Conservation (phyloP, 2,113 vertebrate species). For the Saccopteryx leptura region DNA sequence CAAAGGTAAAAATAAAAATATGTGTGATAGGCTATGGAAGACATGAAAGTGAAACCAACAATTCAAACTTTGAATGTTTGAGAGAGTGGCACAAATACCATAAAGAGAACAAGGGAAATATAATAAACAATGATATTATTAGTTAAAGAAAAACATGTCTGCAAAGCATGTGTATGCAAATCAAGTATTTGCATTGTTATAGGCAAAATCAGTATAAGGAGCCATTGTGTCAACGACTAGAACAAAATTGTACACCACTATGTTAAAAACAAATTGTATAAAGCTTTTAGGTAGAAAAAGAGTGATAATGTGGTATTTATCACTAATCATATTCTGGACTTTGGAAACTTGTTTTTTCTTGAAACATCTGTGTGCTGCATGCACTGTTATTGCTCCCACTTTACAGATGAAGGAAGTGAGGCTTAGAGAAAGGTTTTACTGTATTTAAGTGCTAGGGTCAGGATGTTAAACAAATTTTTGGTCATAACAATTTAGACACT, state of each 20-base stretch:
- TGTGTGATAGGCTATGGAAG: background rate
- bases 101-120: background rate
- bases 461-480: background rate
- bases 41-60: background rate
- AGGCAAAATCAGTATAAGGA: background rate
- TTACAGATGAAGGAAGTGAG: background rate
- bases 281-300: background rate
- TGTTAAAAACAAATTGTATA: background rate
- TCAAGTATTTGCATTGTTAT: too few relatives aligned
- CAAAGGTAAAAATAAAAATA: background rate
- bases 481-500: background rate
- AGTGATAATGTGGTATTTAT: background rate
- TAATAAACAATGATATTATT: background rate
- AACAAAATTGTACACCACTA: background rate
- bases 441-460: background rate
- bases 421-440: background rate
- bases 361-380: background rate
- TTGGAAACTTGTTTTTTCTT: background rate
- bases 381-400: background rate
- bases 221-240: background rate
- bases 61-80: background rate
- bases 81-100: background rate
- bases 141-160: background rate
- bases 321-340: background rate
- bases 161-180: background rate